Base-by-base conservation (phyloP, 1,140 invertebrate genomes). In the Macrosteles quadrilineatus region DNA sequence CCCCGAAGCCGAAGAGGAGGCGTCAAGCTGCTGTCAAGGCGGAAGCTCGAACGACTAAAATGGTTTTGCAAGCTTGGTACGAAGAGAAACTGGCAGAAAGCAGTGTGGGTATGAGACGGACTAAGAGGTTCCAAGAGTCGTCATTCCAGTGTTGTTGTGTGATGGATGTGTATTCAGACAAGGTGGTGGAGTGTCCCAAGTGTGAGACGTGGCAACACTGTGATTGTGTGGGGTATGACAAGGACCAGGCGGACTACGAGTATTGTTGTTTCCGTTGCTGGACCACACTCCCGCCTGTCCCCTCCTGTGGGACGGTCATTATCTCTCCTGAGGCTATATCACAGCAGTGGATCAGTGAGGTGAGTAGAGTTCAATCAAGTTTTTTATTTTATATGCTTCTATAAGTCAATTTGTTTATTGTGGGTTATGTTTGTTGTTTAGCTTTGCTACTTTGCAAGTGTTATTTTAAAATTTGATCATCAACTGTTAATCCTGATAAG, bases 271-370 rank as follows among this genome's bases (percentile, higher is more conserved):
- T 88, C 1, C 85, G 88, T 72, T 91, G 89, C 77, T 87, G 85
- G 83, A 80, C 81, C 11, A 75, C 82, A 40, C 75, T 77, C 30
- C 81, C 82, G 21, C 62, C 36, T 25, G 74, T 91, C 0, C 76
- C 81, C 40, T 86, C 87, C 0, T 80, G 82, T 32, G 85, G 87
- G 2, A 93, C 91, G 2, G 80, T 94, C 31, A 92, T 94, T 72
- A 86, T 94, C n/a, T 85, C 90, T 0, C 92, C 92, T 23, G 74
- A 75, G 11, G 82, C 87, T 36, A 90, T 94, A 25, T 82, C 83
- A 67, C 80, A 85, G 71, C 91, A 94, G 78, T 94, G 92, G 92
- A 80, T 84, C 6, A 82, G 87, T n/a, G 92, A 94, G 78, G 72
- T 72, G 63, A 29, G 57, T 62, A 36, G 14, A n/a, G n/a, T n/a